These are phyloP conservation scores for Montipora sp. DNA, from an alignment of 64 coral and sea anemone species.

Conservation along the genomic window DNA sequence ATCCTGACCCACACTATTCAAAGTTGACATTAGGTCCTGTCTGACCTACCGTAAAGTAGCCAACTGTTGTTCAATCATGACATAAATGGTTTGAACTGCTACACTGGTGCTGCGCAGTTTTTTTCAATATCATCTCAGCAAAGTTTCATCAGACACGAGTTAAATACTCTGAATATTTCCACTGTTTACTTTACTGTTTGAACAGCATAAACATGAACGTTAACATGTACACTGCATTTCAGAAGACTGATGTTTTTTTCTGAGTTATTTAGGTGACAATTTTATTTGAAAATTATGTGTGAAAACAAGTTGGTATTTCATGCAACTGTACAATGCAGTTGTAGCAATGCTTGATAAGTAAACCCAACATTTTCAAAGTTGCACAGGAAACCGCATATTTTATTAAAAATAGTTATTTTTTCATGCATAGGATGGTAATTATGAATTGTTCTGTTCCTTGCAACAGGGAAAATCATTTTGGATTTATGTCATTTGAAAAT, in stretches of 20 bases:
- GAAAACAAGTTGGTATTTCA: conserved; percentile 15
- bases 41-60: too few relatives aligned
- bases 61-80: too few relatives aligned
- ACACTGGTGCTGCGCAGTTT: conserved; percentile 46
- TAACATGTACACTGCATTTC: conserved; percentile 17
- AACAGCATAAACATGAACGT: conserved; percentile 43
- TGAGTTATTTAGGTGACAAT: conserved; percentile 11
- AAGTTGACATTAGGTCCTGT: too few relatives aligned
- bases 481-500: conserved; percentile 61
- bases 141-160: conserved; percentile 44
- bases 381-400: conserved; percentile 59
- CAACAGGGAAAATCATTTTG: conserved; percentile 59
- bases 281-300: conserved; percentile 35
- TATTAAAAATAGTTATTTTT: conserved; percentile 52
- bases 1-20: too few relatives aligned
- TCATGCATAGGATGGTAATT: conserved; percentile 54
- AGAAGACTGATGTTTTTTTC: conserved; percentile 16
- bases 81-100: conserved; percentile 29
- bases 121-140: conserved; percentile 45
- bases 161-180: conserved; percentile 55
- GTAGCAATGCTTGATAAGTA: conserved; percentile 52
- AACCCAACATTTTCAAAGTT: conserved; percentile 61
- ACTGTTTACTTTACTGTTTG: conserved; percentile 27
- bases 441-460: conserved; percentile 48
- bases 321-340: conserved; percentile 45